Conservation (phyloP, 1,140 invertebrate species). For the Trachelipus rathkii region DNA sequence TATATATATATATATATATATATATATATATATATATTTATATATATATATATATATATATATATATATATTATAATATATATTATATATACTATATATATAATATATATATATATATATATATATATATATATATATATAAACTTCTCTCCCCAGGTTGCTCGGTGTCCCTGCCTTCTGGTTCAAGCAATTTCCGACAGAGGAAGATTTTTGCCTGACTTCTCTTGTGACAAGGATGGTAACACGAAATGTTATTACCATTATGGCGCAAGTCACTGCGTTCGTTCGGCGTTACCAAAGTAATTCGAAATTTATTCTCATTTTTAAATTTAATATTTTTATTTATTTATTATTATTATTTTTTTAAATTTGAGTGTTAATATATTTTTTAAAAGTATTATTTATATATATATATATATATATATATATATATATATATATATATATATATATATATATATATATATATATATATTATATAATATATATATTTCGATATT, state of each 20-base stretch:
- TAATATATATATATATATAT: no score
- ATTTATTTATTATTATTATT: no score
- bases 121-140: no score
- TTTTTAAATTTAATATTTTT: no score
- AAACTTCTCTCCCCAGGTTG: conserved; percentile 27
- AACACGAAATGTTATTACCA: conserved; percentile 87
- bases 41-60: no score
- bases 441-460: background rate
- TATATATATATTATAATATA: no score
- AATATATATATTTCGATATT: no score
- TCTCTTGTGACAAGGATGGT: conserved; percentile 83
- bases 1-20: no score
- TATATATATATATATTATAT: background rate
- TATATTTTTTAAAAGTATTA: no score
- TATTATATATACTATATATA: no score
- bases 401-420: conserved; percentile 16
- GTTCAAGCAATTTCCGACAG: conserved; percentile 85
- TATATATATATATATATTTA: no score
- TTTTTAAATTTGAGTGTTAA: no score
- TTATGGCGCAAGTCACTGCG: conserved; percentile 82
- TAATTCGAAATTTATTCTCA: conserved; percentile 51
- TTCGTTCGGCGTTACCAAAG: conserved; percentile 85
- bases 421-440: conserved; percentile 24
- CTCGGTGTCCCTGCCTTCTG: conserved; percentile 82
- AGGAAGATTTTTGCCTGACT: conserved; percentile 85